Conservation (phyloP, 2,797 vertebrate genomes). For the Tympanoctomys barrerae region DNA sequence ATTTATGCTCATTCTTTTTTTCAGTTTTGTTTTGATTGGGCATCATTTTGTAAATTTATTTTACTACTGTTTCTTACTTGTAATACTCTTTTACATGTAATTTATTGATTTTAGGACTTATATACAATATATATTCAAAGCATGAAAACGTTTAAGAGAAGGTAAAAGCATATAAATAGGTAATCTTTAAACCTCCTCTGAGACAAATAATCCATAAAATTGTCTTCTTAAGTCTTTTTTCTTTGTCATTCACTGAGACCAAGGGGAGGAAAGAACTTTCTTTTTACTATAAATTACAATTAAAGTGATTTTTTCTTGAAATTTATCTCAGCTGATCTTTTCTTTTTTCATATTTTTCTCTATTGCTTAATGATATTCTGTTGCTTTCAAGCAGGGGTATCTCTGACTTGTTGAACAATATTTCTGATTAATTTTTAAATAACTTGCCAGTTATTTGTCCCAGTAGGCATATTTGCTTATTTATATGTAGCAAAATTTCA, state of each 20-base stretch:
- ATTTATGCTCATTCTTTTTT: no score
- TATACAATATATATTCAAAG: background rate
- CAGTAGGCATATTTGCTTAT: background rate
- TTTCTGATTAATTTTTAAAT: conserved; percentile 51
- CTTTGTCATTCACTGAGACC: background rate
- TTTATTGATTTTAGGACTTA: conserved; percentile 19
- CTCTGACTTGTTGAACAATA: background rate
- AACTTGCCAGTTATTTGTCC: background rate
- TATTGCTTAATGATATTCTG: background rate
- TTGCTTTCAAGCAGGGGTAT: background rate
- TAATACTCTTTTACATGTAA: conserved; percentile 30
- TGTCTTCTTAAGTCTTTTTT: background rate
- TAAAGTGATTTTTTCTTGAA: conserved; percentile 18
- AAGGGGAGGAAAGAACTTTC: background rate
- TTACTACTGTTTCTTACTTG: conserved; percentile 4
- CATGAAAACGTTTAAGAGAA: background rate
- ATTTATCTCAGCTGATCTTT: background rate
- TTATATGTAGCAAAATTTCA: conserved; percentile 18
- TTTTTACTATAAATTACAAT: background rate
- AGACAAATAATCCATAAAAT: conserved; percentile 4
- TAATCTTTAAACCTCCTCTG: background rate
- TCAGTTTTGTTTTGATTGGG: background rate
- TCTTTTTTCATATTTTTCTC: conserved; percentile 40
- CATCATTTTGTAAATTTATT: background rate
- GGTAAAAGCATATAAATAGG: background rate